Base-by-base conservation (phyloP, 2,113 vertebrate genomes). In the Cheirogaleus medius region DNA sequence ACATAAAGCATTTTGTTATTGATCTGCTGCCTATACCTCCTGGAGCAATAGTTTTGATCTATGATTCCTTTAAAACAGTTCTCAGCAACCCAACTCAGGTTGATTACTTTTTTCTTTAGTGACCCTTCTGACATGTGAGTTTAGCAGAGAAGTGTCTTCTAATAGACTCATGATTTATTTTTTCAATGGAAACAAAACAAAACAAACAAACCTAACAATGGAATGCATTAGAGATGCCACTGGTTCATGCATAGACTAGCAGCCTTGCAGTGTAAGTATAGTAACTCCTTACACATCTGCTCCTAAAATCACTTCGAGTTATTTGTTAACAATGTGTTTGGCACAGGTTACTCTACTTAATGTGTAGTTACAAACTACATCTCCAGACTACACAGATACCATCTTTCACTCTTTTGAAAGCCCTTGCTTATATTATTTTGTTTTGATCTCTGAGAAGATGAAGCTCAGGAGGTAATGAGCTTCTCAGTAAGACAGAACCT, bases 61-160 rank as follows among this genome's bases (percentile, higher is more conserved):
- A n/a, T 74, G 83, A 89, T 89, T 73, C 54, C 37, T 97, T 85
- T 87, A 60, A 69, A 86, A 76, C 6, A 34, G 58, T 80, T 88
- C 56, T 44, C 42, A 37, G 47, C 29, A 52, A 9, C 39, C 15
- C 23, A 34, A 9, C 32, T 23, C 52, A 81, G 32, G 5, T 39
- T 69, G 32, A 25, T 34, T 63, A 6, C 73, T 1, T n/a, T 29
- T 81, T 66, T 54, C 81, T 56, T 69, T 56, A 25, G 60, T 91
- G 78, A 83, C 15, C 49, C 29, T 71, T 87, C 54, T 87, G 25
- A 37, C 54, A 54, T 21, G 42, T 13, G 29, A 76, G 76, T 69
- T 85, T 58, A 83, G 54, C 60, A 39, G 44, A 44, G 15, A 27
- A 69, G 29, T 76, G 56, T 49, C 32, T 78, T 68, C 15, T 58